Conservation (phyloP, 1,140 invertebrate genomes). For the Leptoteleia sp. region DNA sequence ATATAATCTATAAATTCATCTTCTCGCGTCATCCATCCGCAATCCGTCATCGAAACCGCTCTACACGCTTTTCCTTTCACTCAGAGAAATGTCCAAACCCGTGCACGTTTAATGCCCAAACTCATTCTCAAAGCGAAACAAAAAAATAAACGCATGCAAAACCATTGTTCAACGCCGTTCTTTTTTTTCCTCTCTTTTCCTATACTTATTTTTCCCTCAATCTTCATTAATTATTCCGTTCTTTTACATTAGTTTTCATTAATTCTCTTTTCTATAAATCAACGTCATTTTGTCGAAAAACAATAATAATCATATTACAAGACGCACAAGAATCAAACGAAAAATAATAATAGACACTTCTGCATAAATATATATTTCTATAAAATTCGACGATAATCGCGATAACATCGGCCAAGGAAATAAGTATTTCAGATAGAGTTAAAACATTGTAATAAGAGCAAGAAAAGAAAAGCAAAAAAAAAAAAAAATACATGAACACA, state of each 20-base stretch:
- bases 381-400: slow-evolving; percentile 65
- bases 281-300: slow-evolving; percentile 44
- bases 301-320: slow-evolving; percentile 43
- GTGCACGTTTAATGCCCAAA: slow-evolving; percentile 65
- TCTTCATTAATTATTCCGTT: too few species aligned
- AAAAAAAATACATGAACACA: too few species aligned
- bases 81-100: slow-evolving; percentile 29
- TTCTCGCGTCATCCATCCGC: slow-evolving; percentile 25
- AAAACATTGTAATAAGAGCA: slow-evolving; percentile 34
- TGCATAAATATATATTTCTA: slow-evolving; percentile 59
- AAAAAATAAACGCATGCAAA: slow-evolving; percentile 17
- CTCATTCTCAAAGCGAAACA: slow-evolving; percentile 50
- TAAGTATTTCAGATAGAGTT: slow-evolving; percentile 25
- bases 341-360: slow-evolving; percentile 50
- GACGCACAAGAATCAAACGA: slow-evolving; percentile 36
- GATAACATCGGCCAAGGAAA: slow-evolving; percentile 58
- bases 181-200: background rate
- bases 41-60: slow-evolving; percentile 25
- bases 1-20: slow-evolving; percentile 66
- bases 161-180: background rate
- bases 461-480: slow-evolving; percentile 27
- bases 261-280: slow-evolving; percentile 51
- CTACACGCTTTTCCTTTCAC: slow-evolving; percentile 13
- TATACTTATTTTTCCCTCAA: background rate
- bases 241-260: slow-evolving; percentile 13